phyloP scores from a whole-genome alignment of 30 jellyfish, hydroid and myxozoan genomes.

The Mastigias papua region DNA sequence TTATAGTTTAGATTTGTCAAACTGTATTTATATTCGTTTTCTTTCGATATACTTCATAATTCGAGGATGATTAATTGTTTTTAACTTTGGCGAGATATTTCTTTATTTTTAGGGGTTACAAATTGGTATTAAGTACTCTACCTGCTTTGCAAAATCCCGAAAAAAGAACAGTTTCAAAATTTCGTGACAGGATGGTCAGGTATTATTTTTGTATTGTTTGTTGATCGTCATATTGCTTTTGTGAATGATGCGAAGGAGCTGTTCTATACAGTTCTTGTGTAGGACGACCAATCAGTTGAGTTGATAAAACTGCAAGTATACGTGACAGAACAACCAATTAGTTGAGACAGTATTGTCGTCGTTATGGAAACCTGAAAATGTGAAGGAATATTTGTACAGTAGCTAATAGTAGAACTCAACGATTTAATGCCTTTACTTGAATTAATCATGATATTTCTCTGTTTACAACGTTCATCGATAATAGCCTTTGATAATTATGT shows the following conservation, averaged over 20 bases:
- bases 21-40: too few species aligned
- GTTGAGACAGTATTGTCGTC: too few species aligned
- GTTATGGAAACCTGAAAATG: too few species aligned
- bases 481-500: not conserved
- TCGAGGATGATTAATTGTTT: too few species aligned
- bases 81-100: too few species aligned
- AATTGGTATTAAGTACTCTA: slow-evolving; percentile 83
- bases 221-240: not conserved
- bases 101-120: slow-evolving; percentile 72
- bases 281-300: not conserved
- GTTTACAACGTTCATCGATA: too few species aligned
- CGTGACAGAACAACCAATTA: not conserved
- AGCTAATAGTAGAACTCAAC: too few species aligned
- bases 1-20: too few species aligned
- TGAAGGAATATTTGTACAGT: too few species aligned
- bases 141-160: slow-evolving; percentile 93
- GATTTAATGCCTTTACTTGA: too few species aligned
- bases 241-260: not conserved
- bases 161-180: slow-evolving; percentile 55
- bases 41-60: too few species aligned
- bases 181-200: slow-evolving; percentile 89
- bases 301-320: not conserved
- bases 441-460: too few species aligned
- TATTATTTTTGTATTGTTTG: not conserved
- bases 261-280: not conserved